These are phyloP conservation scores for Actinopyga echinites DNA, from an alignment of 53 echinoderm and acorn worm species.

Conservation along the genomic window DNA sequence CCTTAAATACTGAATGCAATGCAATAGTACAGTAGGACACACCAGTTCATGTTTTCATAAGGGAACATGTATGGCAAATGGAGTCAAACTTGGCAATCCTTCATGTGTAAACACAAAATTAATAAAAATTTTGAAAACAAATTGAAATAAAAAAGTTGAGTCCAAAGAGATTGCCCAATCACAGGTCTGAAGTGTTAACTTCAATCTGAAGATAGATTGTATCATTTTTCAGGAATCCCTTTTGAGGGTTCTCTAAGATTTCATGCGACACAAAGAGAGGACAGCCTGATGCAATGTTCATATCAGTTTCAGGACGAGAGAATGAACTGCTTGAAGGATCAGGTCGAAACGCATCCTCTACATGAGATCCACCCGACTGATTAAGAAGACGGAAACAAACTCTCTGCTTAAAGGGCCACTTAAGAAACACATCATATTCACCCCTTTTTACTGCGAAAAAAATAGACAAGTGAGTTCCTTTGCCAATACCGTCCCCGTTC, in stretches of 20 bases:
- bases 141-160: no score
- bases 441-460: slow-evolving; percentile 58
- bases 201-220: slow-evolving; percentile 50
- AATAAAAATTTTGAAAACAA: no score
- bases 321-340: slow-evolving; percentile 81
- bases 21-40: no score
- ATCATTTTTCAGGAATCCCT: slow-evolving; percentile 46
- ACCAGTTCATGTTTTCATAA: no score
- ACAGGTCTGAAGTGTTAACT: slow-evolving; percentile 30
- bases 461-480: slow-evolving; percentile 56
- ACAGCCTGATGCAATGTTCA: slow-evolving; percentile 85
- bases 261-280: slow-evolving; percentile 63
- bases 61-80: no score
- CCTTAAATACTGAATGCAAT: no score
- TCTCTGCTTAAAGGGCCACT: slow-evolving; percentile 59
- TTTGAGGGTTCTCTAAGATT: slow-evolving; percentile 46
- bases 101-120: no score
- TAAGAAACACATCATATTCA: slow-evolving; percentile 37
- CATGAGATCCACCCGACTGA: slow-evolving; percentile 37
- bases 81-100: no score
- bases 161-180: neutral
- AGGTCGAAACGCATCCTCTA: slow-evolving; percentile 83
- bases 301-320: slow-evolving; percentile 66
- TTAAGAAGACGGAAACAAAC: slow-evolving; percentile 52
- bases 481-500: slow-evolving; percentile 60